Evolutionary conservation across 2,113 vertebrate species (phyloP).

Genomic region (Tapirus terrestris): DNA sequence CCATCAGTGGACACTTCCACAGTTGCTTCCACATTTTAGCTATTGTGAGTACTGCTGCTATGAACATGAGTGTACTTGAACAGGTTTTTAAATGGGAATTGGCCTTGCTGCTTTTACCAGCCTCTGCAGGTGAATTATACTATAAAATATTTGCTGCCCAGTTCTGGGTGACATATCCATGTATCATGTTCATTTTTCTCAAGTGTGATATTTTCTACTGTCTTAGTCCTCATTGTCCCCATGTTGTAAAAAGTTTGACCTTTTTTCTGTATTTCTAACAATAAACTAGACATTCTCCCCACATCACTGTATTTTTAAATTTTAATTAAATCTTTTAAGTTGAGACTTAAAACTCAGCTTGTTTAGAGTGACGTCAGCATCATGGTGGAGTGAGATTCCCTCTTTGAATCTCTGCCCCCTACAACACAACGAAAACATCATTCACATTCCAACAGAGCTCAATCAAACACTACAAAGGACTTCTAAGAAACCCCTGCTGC

Average conservation of each 20-base stretch:
- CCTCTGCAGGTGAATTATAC: background rate
- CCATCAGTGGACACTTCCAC: background rate
- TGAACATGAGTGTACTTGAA: background rate
- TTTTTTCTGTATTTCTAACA: background rate
- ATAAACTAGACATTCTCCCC: background rate
- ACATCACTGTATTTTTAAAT: background rate
- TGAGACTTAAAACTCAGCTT: background rate
- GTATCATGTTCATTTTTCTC: background rate
- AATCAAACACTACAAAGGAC: no score
- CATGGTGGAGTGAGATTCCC: no score
- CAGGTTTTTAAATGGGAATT: conserved; percentile 1
- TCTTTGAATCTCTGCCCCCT: no score
- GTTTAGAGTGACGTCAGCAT: no score
- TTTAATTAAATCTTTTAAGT: conserved; percentile 13
- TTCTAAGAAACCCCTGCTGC: no score
- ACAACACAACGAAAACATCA: no score
- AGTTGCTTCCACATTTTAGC: background rate
- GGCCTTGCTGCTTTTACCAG: background rate
- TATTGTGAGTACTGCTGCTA: background rate
- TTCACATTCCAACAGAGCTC: no score
- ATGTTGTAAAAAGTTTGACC: background rate
- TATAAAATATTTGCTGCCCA: background rate
- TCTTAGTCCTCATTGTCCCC: background rate
- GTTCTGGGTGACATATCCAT: background rate
- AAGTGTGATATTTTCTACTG: background rate